Percentiles rank a stretch among this genome's conserved stretches.
These are phyloP conservation scores for Lochmaea crataegi DNA, from an alignment of 2,888 invertebrate species.

Conservation along the genomic window DNA sequence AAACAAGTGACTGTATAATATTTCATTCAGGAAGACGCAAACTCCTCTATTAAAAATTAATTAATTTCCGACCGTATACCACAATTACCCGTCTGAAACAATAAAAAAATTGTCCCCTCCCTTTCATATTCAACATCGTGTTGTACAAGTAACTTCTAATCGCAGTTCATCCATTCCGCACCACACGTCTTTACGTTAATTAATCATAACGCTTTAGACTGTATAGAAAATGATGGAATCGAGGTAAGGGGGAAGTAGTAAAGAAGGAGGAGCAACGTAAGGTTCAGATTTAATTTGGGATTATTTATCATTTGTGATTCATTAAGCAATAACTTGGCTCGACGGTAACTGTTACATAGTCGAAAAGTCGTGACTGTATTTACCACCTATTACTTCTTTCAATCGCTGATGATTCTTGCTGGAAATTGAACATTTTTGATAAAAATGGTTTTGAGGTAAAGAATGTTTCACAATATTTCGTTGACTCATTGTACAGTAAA, in stretches of 20 bases:
- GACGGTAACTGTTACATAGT: slow-evolving; percentile 32
- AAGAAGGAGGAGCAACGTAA: slow-evolving; percentile 23
- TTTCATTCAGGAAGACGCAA: neutral
- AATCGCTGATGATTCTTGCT: slow-evolving; percentile 5
- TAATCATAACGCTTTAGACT: slow-evolving; percentile 26
- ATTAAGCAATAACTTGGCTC: slow-evolving; percentile 33
- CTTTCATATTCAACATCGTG: slow-evolving; percentile 7
- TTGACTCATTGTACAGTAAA: too few relatives aligned
- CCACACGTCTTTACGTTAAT: slow-evolving; percentile 29
- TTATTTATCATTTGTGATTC: slow-evolving; percentile 37
- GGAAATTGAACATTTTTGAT: slow-evolving; percentile 1
- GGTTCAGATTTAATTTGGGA: slow-evolving; percentile 34
- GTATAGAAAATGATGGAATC: slow-evolving; percentile 23
- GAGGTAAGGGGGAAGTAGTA: neutral
- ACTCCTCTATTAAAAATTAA: neutral
- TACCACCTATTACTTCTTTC: slow-evolving; percentile 33
- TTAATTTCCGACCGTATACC: neutral
- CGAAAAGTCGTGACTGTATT: slow-evolving; percentile 37
- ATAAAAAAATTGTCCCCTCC: slow-evolving; percentile 9
- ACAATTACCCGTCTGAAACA: neutral
- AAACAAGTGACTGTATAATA: neutral
- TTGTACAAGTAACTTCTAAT: slow-evolving; percentile 22
- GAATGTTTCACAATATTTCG: neutral
- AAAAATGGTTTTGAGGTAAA: slow-evolving; percentile 2
- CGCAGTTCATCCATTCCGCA: slow-evolving; percentile 21